Evolutionary conservation across 2,797 vertebrate species (phyloP), one percentile per base, ranked within the genome.

Genomic region (Macroramphosus scolopax): DNA sequence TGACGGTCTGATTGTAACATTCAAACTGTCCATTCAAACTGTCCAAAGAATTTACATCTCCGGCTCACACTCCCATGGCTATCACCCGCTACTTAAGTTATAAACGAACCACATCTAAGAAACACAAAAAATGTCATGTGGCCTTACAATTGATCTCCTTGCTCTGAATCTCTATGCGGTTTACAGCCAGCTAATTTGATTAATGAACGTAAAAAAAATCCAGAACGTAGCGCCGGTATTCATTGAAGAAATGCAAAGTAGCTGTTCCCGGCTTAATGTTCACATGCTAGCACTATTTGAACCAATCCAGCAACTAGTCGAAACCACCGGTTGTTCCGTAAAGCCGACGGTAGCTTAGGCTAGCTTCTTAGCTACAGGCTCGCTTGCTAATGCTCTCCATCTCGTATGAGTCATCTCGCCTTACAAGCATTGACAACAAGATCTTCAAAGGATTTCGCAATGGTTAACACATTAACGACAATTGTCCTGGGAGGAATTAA

Each of bases 381-480:
- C 77, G 74, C 78, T 28, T 65, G 72, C 68, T 80, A 78, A 76
- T 69, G 45, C 70, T 58, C 68, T 60, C 25, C 62, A 69, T 68
- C 80, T 54, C 42, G 51, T 75, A 79, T 82, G 83, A 83, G 79
- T 85, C 82, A 82, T 85, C 70, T 68, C 30, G 53, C 18, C 29
- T 35, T 38, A 72, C 68, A 54, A 41, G 31, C 42, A 37, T 38
- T 15, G 43, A 34, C 57, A 53, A 11, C 16, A 34, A 49, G 1
- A 55, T 35, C 6, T 3, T 8, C 16, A 11, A 0, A 12, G 1
- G 22, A 22, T 17, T 8, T 1, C 0, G 5, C 3, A 1, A 3
- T 2, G 8, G 0, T 22, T 3, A 6, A 2, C 6, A 8, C 0
- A 4, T 11, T 1, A 6, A 6, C 7, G 10, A n/a, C 0, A 12